phyloP scores from a whole-genome alignment of 2,797 vertebrate species.

The Passerculus sandwichensis region DNA sequence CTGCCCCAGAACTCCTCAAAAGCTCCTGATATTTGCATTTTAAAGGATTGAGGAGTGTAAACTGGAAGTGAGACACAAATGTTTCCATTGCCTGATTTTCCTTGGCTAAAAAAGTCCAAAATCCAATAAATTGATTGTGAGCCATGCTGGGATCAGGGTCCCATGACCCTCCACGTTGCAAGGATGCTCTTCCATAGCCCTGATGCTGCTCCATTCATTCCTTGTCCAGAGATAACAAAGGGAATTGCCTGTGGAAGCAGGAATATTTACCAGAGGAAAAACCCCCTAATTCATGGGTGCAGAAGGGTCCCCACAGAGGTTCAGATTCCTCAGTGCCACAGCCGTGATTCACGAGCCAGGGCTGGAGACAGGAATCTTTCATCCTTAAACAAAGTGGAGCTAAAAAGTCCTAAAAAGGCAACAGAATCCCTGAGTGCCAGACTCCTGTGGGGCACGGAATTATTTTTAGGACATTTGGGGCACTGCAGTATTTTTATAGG shows the following conservation, averaged over 20 bases:
- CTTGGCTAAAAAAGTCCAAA: not conserved
- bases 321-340: not conserved
- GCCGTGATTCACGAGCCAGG: not conserved
- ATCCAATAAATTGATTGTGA: not conserved
- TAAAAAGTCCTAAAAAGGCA: constrained; percentile 14
- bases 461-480: not conserved
- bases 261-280: not conserved
- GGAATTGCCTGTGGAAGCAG: not conserved
- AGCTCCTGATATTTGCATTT: not conserved
- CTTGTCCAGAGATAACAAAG: not conserved
- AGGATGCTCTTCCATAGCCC: not conserved
- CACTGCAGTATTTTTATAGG: not conserved
- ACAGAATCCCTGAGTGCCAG: not conserved
- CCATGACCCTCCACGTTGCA: not conserved
- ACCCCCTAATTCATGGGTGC: not conserved
- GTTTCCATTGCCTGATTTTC: not conserved
- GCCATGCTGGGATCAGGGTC: not conserved
- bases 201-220: not conserved
- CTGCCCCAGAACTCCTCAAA: not conserved
- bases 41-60: not conserved
- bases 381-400: not conserved
- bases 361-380: not conserved
- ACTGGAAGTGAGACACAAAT: not conserved
- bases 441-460: not conserved
- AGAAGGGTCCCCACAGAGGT: not conserved